Evolutionary conservation across 2,113 vertebrate species (phyloP).

Genomic region (Lates calcarifer): DNA sequence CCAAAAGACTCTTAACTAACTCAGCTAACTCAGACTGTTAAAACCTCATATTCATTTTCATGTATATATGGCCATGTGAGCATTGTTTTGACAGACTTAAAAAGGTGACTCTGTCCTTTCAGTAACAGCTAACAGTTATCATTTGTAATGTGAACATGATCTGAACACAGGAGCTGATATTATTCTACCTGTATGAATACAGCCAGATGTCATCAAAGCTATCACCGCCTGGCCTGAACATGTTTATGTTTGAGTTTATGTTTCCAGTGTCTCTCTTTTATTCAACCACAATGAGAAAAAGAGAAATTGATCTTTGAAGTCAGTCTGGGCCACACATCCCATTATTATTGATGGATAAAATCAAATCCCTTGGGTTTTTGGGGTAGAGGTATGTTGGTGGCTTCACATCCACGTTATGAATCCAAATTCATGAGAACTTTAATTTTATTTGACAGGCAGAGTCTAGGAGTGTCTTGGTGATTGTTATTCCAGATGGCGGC

Average conservation of each 20-base stretch:
- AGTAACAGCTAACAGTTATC: too few relatives aligned
- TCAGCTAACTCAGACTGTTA: too few relatives aligned
- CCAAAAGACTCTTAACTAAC: too few relatives aligned
- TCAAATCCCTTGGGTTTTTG: neutral
- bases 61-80: neutral
- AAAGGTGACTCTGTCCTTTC: too few relatives aligned
- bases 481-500: slow-evolving; percentile 89
- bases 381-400: neutral
- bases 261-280: neutral
- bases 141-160: neutral
- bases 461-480: slow-evolving; percentile 85
- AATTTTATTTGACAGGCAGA: slow-evolving; percentile 76
- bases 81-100: too few relatives aligned
- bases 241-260: neutral
- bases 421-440: slow-evolving; percentile 63
- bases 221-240: neutral
- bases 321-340: slow-evolving; percentile 4
- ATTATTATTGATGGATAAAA: neutral
- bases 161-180: neutral
- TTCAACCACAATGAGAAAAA: neutral
- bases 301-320: neutral
- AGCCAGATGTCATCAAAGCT: neutral
- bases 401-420: slow-evolving; percentile 40
- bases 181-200: neutral
- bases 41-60: too few relatives aligned